Conservation (phyloP, 2,797 vertebrate genomes). For the Mergus octosetaceus region DNA sequence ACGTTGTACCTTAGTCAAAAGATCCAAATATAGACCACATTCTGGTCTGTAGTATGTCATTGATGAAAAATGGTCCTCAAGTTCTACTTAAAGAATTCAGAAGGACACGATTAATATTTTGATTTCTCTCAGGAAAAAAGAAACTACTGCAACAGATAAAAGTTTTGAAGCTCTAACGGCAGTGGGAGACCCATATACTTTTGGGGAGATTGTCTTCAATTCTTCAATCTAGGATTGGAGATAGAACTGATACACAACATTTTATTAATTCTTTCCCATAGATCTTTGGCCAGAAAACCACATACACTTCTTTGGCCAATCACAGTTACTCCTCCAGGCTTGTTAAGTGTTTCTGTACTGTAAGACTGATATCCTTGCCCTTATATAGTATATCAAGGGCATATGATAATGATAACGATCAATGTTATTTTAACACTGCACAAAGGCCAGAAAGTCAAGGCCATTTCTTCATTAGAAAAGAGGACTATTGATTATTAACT, state of each 20-base stretch:
- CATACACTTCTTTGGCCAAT: slow-evolving; percentile 52
- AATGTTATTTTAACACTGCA: slow-evolving; percentile 79
- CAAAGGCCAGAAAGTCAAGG: slow-evolving; percentile 77
- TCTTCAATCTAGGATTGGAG: slow-evolving; percentile 52
- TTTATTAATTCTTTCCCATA: slow-evolving; percentile 60
- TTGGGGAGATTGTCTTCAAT: slow-evolving; percentile 39
- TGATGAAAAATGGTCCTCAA: slow-evolving; percentile 9
- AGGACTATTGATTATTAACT: slow-evolving; percentile 83
- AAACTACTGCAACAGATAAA: background rate
- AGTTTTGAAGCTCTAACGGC: background rate
- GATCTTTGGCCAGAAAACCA: slow-evolving; percentile 48
- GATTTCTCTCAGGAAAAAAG: background rate
- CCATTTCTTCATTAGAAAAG: slow-evolving; percentile 76
- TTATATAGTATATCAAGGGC: slow-evolving; percentile 77
- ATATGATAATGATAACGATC: slow-evolving; percentile 82
- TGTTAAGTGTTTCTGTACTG: slow-evolving; percentile 63
- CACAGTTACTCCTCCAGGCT: slow-evolving; percentile 67
- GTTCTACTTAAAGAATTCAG: background rate
- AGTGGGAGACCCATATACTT: background rate
- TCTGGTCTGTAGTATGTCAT: background rate
- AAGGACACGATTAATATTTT: slow-evolving; percentile 33
- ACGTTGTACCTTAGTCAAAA: slow-evolving; percentile 57
- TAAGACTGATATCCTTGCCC: slow-evolving; percentile 71
- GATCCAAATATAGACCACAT: slow-evolving; percentile 58
- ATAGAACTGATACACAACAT: slow-evolving; percentile 61